A percentile compares a stretch with the other conserved stretches of the same genome.
phyloP scores from a whole-genome alignment of 2,888 invertebrate genomes.

The Reticulitermes lucifugus region DNA sequence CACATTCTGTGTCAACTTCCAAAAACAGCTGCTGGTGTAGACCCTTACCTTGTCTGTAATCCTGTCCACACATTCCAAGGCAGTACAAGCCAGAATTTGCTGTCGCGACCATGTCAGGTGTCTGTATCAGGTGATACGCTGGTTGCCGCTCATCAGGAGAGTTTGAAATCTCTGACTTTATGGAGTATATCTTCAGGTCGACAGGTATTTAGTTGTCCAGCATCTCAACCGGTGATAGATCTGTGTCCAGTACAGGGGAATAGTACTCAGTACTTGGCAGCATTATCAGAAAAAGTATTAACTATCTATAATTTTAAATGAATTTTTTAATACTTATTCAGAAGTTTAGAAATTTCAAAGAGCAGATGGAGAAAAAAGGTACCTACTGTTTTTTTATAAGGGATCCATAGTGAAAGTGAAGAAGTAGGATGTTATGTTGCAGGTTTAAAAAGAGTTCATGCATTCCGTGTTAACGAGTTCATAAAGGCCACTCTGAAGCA shows the following conservation, averaged over 20 bases:
- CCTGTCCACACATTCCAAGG: slow-evolving; percentile 74
- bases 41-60: slow-evolving; percentile 68
- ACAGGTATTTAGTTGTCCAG: slow-evolving; percentile 69
- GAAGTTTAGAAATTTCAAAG: no score
- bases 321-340: background rate
- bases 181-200: slow-evolving; percentile 72
- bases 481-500: no score
- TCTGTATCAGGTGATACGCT: slow-evolving; percentile 69
- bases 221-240: slow-evolving; percentile 76
- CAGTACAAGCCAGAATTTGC: slow-evolving; percentile 73
- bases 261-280: slow-evolving; percentile 69
- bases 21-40: slow-evolving; percentile 57
- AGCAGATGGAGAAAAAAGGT: no score
- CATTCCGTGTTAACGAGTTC: no score
- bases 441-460: no score
- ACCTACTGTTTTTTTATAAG: no score
- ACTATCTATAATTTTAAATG: slow-evolving; percentile 62
- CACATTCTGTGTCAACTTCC: slow-evolving; percentile 58
- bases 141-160: slow-evolving; percentile 82
- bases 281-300: slow-evolving; percentile 75
- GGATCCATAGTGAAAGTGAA: no score
- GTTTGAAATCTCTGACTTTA: slow-evolving; percentile 72
- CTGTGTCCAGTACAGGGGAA: slow-evolving; percentile 71
- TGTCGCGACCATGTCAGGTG: slow-evolving; percentile 74
- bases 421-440: no score